Evolutionary conservation across 2,797 vertebrate genomes (phyloP), one percentile per base, ranked within the genome.

Genomic region (Anas capensis): DNA sequence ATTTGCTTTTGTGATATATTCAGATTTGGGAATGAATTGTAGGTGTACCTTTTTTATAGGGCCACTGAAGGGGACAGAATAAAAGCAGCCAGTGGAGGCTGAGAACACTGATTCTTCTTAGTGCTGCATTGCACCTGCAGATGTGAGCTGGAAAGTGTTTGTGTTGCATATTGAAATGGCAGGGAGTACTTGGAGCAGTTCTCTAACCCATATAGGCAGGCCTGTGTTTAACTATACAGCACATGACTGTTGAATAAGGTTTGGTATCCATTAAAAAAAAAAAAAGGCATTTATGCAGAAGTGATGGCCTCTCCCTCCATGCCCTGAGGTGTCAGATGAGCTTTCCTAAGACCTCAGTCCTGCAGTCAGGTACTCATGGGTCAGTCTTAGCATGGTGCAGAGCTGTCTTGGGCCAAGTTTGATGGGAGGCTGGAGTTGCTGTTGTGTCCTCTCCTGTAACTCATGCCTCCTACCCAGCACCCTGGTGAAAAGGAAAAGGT

Each of bases 21-120:
- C 62, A 90, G 70, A 57, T 93, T 80, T 90, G 86, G 90, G 88
- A 70, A 68, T 38, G n/a, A 57, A 54, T 81, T 93, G 64, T 34
- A 92, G 78, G 76, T 75, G 14, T 56, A 75, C 44, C 68, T 96
- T 91, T 88, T 84, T 31, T 34, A 29, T 69, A 70, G 62, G 72
- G 44, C 9, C 54, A 44, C 51, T 87, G n/a, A 65, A 78, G 88
- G 27, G 76, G 14, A 31, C n/a, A 73, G 27, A 88, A 18, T 78
- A 77, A 89, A 79, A 81, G 31, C 0, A 0, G n/a, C n/a, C 11
- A 44, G 31, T 4, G 2, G 19, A 16, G 23, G 14, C 26, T 51
- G 40, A 70, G 54, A 33, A 26, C 31, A 19, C 23, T 54, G 61
- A 33, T 10, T 56, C 8, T 66, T 58, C 68, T 13, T 34, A 73